These are phyloP conservation scores for Cabera pusaria DNA, from an alignment of 2,888 invertebrate species.

Conservation along the genomic window DNA sequence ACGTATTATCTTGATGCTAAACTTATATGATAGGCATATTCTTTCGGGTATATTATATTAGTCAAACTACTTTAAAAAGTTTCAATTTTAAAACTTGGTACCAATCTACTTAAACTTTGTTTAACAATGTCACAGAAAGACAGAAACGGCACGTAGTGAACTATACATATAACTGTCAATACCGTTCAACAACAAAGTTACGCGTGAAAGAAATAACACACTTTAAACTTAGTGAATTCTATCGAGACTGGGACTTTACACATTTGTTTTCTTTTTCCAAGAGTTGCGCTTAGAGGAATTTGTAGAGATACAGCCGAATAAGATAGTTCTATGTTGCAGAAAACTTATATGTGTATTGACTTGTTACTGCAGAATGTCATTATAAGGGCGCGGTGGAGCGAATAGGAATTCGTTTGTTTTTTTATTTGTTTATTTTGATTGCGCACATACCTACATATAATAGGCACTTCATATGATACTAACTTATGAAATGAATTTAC, in stretches of 20 bases:
- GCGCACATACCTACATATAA: too few species aligned
- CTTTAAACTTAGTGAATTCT: conserved; percentile 75
- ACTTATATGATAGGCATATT: too few species aligned
- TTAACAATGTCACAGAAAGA: conserved; percentile 1
- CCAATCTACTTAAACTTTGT: too few species aligned
- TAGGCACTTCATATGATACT: too few species aligned
- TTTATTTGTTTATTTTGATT: too few species aligned
- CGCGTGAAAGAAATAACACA: conserved; percentile 71
- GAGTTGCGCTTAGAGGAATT: conserved; percentile 59
- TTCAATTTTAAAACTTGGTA: too few species aligned
- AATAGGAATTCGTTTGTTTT: too few species aligned
- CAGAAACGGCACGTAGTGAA: conserved; percentile 29
- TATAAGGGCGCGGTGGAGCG: neutral
- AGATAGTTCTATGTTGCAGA: conserved; percentile 14
- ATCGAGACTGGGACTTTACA: conserved; percentile 69
- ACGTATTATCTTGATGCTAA: too few species aligned
- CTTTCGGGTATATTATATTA: too few species aligned
- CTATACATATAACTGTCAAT: conserved; percentile 61
- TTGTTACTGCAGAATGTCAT: neutral
- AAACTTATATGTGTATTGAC: conserved; percentile 12
- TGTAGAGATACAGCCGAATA: conserved; percentile 43
- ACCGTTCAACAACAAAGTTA: conserved; percentile 61
- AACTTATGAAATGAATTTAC: too few species aligned
- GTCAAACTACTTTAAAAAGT: too few species aligned
- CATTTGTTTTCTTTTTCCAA: conserved; percentile 73